Conservation (phyloP, 2,888 invertebrate species). For the Napeogenes inachia region DNA sequence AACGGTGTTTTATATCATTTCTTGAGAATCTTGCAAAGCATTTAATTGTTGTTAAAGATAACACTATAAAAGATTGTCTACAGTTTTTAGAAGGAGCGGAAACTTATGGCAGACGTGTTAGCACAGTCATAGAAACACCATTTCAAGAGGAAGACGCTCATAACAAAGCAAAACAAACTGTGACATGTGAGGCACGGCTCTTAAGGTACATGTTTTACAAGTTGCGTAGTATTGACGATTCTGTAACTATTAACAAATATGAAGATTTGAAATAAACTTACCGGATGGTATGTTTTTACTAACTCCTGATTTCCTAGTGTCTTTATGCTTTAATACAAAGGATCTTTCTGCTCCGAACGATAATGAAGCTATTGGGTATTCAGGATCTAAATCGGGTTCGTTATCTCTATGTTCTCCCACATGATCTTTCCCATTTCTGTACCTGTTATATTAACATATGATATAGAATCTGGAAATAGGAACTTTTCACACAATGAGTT, state of each 20-base stretch:
- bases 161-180: constrained; percentile 89
- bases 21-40: constrained; percentile 94
- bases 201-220: constrained; percentile 88
- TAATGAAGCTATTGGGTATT: constrained; percentile 81
- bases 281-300: constrained; percentile 65
- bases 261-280: constrained; percentile 72
- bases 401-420: constrained; percentile 85
- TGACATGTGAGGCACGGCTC: constrained; percentile 92
- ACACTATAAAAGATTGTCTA: constrained; percentile 91
- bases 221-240: constrained; percentile 76
- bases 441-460: constrained; percentile 57
- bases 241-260: constrained; percentile 73
- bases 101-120: constrained; percentile 88
- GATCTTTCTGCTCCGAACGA: constrained; percentile 81
- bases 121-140: constrained; percentile 89
- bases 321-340: constrained; percentile 81
- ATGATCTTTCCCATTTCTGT: constrained; percentile 81
- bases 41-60: constrained; percentile 91
- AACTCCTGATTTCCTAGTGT: constrained; percentile 69
- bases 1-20: constrained; percentile 95
- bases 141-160: constrained; percentile 83
- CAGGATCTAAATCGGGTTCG: constrained; percentile 80
- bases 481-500: constrained; percentile 6
- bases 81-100: constrained; percentile 94
- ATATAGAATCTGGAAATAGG: neutral